Conservation (phyloP, 2,888 invertebrate genomes). For the Zele albiditarsus region DNA sequence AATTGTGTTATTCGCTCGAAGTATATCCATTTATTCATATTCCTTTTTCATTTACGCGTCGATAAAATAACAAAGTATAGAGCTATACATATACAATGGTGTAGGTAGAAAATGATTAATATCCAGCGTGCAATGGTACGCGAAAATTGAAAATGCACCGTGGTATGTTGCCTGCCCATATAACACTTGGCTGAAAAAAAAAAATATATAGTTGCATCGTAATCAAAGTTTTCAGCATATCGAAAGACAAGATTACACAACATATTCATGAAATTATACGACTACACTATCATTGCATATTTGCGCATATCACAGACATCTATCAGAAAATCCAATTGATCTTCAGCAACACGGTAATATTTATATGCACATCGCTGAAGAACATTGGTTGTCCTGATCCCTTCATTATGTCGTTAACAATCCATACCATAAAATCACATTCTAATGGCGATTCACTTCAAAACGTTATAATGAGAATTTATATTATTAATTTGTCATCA, state of each 20-base stretch:
- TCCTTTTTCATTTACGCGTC: constrained; percentile 7
- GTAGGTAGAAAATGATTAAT: constrained; percentile 11
- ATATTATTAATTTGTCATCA: too few relatives aligned
- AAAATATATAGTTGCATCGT: neutral
- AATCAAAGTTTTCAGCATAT: neutral
- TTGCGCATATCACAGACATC: neutral
- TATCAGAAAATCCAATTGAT: neutral
- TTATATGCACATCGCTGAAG: neutral
- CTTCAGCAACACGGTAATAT: neutral
- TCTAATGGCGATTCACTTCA: too few relatives aligned
- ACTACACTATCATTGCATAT: too few relatives aligned
- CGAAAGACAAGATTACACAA: neutral
- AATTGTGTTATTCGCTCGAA: neutral
- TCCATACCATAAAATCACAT: too few relatives aligned
- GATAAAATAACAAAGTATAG: constrained; percentile 30
- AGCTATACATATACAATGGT: constrained; percentile 1
- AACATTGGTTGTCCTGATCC: too few relatives aligned
- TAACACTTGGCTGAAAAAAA: too few relatives aligned
- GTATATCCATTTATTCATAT: neutral
- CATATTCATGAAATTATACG: neutral
- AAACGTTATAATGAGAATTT: too few relatives aligned
- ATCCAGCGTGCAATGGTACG: constrained; percentile 3
- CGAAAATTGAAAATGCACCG: constrained; percentile 22
- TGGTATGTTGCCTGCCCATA: too few relatives aligned
- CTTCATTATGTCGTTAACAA: too few relatives aligned